A percentile compares a stretch with the other conserved stretches of the same genome.
Conservation (phyloP, 2,113 vertebrate genomes). For the Poeciliopsis retropinna region DNA sequence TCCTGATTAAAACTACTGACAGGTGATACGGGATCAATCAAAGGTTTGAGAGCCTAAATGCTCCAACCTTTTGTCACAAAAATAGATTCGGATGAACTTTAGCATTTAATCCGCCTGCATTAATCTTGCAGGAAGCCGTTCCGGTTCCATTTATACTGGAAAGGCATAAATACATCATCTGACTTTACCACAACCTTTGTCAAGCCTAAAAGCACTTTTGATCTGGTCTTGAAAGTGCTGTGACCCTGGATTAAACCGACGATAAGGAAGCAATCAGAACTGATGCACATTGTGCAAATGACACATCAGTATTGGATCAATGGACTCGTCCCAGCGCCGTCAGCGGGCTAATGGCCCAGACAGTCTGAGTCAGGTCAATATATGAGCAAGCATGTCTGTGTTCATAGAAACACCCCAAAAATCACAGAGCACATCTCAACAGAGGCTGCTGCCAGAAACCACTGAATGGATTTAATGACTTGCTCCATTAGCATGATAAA, state of each 20-base stretch:
- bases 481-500: background rate
- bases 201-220: slow-evolving; percentile 15
- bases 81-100: background rate
- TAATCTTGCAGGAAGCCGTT: background rate
- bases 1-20: no score
- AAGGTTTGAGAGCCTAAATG: background rate
- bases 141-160: background rate
- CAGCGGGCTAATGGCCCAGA: slow-evolving; percentile 57
- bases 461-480: background rate
- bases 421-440: background rate
- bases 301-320: slow-evolving; percentile 53
- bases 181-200: background rate
- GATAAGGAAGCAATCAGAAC: slow-evolving; percentile 8
- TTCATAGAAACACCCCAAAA: slow-evolving; percentile 27
- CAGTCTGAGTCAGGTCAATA: slow-evolving; percentile 40
- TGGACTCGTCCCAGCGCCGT: slow-evolving; percentile 51
- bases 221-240: slow-evolving; percentile 15
- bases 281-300: slow-evolving; percentile 32
- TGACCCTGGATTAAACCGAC: background rate
- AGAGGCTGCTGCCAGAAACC: slow-evolving; percentile 4
- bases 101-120: slow-evolving; percentile 14
- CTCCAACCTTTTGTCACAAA: background rate
- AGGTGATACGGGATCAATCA: background rate
- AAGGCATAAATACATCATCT: background rate
- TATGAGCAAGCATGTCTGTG: slow-evolving; percentile 22